phyloP scores from a whole-genome alignment of 2,888 invertebrate genomes.

The Epistrophella euchroma region DNA sequence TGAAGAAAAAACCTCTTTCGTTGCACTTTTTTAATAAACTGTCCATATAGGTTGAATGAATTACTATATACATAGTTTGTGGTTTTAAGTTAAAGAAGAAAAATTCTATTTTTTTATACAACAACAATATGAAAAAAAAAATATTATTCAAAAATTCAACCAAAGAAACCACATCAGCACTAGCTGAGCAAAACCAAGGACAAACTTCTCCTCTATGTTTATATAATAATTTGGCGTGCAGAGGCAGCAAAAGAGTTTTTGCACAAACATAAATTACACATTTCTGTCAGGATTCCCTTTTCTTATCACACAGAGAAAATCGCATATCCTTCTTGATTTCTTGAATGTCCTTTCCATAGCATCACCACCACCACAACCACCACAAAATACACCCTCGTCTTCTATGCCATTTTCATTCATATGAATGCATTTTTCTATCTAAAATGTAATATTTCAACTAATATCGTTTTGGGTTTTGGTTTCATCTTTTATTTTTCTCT shows the following conservation, averaged over 20 bases:
- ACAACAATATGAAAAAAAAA: background rate
- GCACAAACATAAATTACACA: constrained; percentile 72
- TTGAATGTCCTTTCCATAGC: background rate
- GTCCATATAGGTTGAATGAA: constrained; percentile 46
- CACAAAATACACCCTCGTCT: background rate
- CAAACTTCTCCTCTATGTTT: constrained; percentile 18
- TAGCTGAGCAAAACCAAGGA: background rate
- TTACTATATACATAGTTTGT: constrained; percentile 36
- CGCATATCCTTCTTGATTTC: constrained; percentile 70
- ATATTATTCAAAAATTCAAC: background rate
- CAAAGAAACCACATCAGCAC: constrained; percentile 1
- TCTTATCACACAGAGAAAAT: constrained; percentile 68
- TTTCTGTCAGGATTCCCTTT: constrained; percentile 31
- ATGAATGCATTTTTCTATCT: constrained; percentile 72
- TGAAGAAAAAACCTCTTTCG: constrained; percentile 4
- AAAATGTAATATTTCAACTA: constrained; percentile 74
- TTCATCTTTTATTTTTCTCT: constrained; percentile 19
- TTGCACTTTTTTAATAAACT: constrained; percentile 49
- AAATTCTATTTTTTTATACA: background rate
- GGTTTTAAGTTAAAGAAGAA: background rate
- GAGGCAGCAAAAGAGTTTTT: constrained; percentile 45
- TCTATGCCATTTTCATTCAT: constrained; percentile 25
- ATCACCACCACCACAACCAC: background rate
- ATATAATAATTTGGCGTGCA: constrained; percentile 14
- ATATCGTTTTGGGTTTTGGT: constrained; percentile 71